These are phyloP conservation scores for Brachymystax lenok DNA, from an alignment of 2,797 vertebrate genomes.

Conservation along the genomic window DNA sequence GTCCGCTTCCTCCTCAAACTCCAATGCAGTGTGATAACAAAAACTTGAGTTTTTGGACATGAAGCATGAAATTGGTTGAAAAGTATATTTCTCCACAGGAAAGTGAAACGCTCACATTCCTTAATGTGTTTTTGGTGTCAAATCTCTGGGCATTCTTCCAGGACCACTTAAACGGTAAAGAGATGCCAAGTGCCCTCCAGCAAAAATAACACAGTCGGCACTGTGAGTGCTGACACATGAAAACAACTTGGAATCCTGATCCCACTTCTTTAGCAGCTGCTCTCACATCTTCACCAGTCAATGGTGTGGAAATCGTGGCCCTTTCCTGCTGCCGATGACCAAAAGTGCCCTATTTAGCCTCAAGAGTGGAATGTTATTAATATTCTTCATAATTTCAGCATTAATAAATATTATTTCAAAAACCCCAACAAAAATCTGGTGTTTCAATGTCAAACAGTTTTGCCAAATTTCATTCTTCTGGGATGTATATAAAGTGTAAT, in stretches of 20 bases:
- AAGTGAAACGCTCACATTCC: constrained; percentile 28
- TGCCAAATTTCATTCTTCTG: too few relatives aligned
- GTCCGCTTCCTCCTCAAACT: constrained; percentile 37
- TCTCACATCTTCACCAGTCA: constrained; percentile 26
- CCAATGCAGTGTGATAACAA: constrained; percentile 7
- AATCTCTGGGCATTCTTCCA: constrained; percentile 45
- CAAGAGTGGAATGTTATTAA: too few relatives aligned
- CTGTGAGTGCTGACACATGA: constrained; percentile 52
- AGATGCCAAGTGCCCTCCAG: constrained; percentile 49
- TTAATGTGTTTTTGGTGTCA: constrained; percentile 56
- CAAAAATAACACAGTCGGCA: constrained; percentile 35
- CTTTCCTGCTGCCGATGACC: too few relatives aligned
- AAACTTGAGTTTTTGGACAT: constrained; percentile 16
- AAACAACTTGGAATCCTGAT: constrained; percentile 35
- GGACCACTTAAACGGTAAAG: constrained; percentile 42
- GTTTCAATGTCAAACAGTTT: too few relatives aligned
- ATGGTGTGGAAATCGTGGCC: constrained; percentile 2
- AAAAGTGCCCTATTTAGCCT: too few relatives aligned
- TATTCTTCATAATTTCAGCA: too few relatives aligned
- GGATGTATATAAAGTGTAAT: too few relatives aligned
- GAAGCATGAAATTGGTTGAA: constrained; percentile 3
- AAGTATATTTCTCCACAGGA: constrained; percentile 34
- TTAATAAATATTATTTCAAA: too few relatives aligned
- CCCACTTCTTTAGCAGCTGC: constrained; percentile 33
- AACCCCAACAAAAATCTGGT: too few relatives aligned